phyloP scores from a whole-genome alignment of 2,113 vertebrate genomes.

The Leiothrix lutea region DNA sequence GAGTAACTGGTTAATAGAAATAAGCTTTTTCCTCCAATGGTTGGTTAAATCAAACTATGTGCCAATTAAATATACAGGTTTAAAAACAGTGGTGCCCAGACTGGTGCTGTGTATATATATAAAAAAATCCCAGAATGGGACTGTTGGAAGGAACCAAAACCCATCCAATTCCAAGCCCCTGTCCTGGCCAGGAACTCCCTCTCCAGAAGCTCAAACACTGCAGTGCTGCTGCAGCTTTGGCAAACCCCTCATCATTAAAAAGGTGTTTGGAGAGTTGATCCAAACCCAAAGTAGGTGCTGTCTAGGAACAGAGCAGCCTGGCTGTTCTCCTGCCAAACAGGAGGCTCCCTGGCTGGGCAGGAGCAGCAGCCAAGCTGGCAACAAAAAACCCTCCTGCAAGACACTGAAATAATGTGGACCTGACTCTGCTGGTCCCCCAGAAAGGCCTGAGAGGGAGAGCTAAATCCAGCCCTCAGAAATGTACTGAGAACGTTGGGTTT shows the following conservation, averaged over 20 bases:
- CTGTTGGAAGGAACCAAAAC: neutral
- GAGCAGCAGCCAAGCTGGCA: constrained; percentile 1
- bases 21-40: neutral
- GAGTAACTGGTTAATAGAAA: neutral
- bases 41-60: neutral
- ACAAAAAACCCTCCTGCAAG: neutral
- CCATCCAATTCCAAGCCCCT: neutral
- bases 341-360: neutral
- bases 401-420: neutral
- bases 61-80: neutral
- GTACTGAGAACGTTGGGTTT: neutral
- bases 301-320: neutral
- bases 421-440: neutral
- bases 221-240: neutral
- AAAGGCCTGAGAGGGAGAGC: neutral
- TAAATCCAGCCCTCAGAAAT: neutral
- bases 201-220: neutral
- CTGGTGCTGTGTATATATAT: neutral
- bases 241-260: neutral
- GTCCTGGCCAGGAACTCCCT: neutral
- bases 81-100: neutral
- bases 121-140: neutral
- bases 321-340: neutral
- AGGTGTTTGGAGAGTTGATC: neutral
- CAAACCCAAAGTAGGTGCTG: neutral